Conservation (phyloP, 2,888 invertebrate species). For the Myopa testacea region DNA sequence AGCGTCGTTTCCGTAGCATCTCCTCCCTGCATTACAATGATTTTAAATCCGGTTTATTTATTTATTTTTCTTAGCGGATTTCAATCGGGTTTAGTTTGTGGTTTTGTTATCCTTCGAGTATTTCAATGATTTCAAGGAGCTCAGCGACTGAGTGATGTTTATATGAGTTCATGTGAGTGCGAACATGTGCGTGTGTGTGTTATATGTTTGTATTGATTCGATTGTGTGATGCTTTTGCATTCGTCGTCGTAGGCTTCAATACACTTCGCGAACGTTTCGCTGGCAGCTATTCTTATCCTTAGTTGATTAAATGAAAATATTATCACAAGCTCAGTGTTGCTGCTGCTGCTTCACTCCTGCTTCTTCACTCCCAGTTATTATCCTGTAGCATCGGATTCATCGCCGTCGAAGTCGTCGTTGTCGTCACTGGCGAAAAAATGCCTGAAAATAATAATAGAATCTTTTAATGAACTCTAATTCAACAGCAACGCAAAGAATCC, state of each 20-base stretch:
- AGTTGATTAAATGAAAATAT: slow-evolving; percentile 65
- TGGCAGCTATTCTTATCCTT: slow-evolving; percentile 53
- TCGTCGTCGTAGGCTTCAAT: neutral
- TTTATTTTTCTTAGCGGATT: slow-evolving; percentile 37
- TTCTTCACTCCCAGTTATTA: neutral
- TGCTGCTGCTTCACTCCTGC: neutral
- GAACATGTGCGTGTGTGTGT: neutral
- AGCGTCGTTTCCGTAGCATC: too few relatives aligned
- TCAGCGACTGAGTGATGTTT: too few relatives aligned
- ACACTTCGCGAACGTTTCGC: slow-evolving; percentile 21
- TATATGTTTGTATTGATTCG: neutral
- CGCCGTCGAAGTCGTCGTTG: neutral
- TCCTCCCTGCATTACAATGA: neutral
- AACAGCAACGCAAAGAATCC: neutral
- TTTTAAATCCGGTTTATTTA: slow-evolving; percentile 34
- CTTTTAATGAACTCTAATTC: neutral
- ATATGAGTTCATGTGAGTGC: too few relatives aligned
- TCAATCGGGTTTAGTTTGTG: slow-evolving; percentile 38
- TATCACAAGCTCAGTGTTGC: slow-evolving; percentile 57
- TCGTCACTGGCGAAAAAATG: neutral
- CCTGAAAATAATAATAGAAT: neutral
- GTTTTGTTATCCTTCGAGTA: slow-evolving; percentile 35
- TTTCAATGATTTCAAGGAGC: slow-evolving; percentile 1
- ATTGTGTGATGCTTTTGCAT: neutral
- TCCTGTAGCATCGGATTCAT: neutral